A percentile compares a stretch with the other conserved stretches of the same genome.
phyloP scores from a whole-genome alignment of 2,113 vertebrate species.

The Periophthalmus modestus region DNA sequence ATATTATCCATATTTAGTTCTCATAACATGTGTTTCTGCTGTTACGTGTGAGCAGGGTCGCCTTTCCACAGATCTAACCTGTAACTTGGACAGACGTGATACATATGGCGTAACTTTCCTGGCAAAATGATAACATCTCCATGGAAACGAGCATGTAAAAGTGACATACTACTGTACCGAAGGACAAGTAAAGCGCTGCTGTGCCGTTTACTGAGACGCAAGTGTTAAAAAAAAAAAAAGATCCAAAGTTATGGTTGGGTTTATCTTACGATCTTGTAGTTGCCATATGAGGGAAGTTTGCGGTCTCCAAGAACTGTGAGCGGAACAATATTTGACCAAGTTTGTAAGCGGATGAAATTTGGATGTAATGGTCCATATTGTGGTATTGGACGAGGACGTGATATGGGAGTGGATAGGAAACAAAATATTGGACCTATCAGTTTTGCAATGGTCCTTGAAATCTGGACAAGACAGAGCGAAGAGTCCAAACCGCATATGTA shows the following conservation, averaged over 20 bases:
- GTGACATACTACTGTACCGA: no score
- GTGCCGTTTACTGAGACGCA: no score
- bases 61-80: no score
- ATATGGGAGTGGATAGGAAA: background rate
- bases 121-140: no score
- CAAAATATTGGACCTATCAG: background rate
- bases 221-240: no score
- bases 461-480: background rate
- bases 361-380: background rate
- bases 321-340: conserved; percentile 10
- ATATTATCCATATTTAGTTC: background rate
- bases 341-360: background rate
- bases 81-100: no score
- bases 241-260: background rate
- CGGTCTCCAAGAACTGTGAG: conserved; percentile 10
- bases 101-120: no score
- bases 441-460: background rate
- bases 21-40: no score
- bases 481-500: no score
- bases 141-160: no score
- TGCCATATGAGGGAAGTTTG: conserved; percentile 17
- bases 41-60: no score
- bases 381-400: background rate
- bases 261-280: conserved; percentile 28
- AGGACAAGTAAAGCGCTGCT: no score